These are phyloP conservation scores for Sitophilus oryzae DNA, from an alignment of 1,140 invertebrate genomes.

Conservation along the genomic window DNA sequence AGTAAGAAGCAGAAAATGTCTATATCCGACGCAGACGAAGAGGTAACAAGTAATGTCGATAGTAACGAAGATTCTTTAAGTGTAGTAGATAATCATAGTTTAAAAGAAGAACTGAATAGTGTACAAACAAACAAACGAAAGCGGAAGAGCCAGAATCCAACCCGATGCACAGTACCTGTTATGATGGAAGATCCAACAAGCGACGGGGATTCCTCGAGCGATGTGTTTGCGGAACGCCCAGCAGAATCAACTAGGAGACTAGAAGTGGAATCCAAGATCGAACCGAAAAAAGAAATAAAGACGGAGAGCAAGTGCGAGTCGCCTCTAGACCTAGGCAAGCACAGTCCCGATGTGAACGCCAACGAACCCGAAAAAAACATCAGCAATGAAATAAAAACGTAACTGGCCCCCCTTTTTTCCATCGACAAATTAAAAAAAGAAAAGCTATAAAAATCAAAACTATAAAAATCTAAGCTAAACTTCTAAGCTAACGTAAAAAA, in stretches of 20 bases:
- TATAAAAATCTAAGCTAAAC: no score
- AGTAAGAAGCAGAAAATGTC: conserved; percentile 54
- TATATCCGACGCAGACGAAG: conserved; percentile 60
- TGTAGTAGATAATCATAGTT: conserved; percentile 49
- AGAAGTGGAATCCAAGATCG: conserved; percentile 23
- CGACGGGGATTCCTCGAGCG: conserved; percentile 61
- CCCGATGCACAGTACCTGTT: conserved; percentile 64
- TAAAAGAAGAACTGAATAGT: conserved; percentile 48
- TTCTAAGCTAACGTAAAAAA: no score
- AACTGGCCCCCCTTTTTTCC: conserved; percentile 40
- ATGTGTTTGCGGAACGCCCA: conserved; percentile 43
- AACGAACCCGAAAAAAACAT: conserved; percentile 39
- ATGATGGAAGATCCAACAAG: conserved; percentile 46
- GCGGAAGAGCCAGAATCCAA: conserved; percentile 88
- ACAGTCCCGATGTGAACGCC: conserved; percentile 39
- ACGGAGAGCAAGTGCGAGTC: conserved; percentile 28
- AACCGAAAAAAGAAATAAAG: conserved; percentile 16
- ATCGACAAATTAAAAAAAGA: conserved; percentile 42
- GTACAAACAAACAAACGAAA: conserved; percentile 62
- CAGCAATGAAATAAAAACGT: conserved; percentile 40
- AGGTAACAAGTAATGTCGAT: conserved; percentile 60
- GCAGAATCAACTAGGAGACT: conserved; percentile 24
- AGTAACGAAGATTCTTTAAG: conserved; percentile 68
- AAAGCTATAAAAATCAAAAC: no score
- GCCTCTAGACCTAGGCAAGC: conserved; percentile 39